A percentile compares a stretch with the other conserved stretches of the same genome.
phyloP scores from a whole-genome alignment of 2,797 vertebrate genomes.

The Prionace glauca region DNA sequence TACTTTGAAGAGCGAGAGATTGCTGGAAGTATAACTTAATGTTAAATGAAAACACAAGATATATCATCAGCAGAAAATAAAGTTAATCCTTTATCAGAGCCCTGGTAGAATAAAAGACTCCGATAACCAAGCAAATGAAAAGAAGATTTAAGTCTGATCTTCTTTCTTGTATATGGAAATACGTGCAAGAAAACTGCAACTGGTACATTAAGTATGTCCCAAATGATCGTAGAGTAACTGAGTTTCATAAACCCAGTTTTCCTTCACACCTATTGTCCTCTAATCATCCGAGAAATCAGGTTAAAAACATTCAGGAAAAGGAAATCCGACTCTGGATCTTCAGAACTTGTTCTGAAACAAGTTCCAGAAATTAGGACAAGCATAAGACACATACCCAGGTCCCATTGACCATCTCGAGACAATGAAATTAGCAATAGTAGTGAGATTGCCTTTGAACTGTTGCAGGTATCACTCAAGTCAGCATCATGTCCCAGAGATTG shows the following conservation, averaged over 20 bases:
- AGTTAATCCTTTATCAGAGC: neutral
- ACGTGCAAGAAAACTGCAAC: neutral
- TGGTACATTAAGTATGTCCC: neutral
- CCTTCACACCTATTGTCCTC: neutral
- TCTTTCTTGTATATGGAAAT: neutral
- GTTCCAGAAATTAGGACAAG: neutral
- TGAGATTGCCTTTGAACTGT: neutral
- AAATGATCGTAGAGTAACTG: slow-evolving; percentile 43
- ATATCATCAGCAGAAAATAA: neutral
- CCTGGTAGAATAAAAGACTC: neutral
- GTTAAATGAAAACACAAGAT: neutral
- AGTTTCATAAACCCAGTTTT: slow-evolving; percentile 45
- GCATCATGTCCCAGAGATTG: neutral
- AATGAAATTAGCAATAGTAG: neutral
- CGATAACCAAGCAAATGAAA: neutral
- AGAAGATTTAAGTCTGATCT: neutral
- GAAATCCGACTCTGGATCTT: neutral
- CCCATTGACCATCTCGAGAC: neutral
- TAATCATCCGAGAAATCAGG: neutral
- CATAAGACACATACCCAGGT: neutral
- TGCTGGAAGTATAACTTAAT: no score
- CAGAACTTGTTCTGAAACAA: no score
- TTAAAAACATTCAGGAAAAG: neutral
- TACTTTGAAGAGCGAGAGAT: slow-evolving; percentile 39
- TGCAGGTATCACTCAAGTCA: neutral